Percentiles rank a stretch among this genome's conserved stretches.
phyloP scores from a whole-genome alignment of 2,797 vertebrate genomes.

The Sphenodon punctatus region DNA sequence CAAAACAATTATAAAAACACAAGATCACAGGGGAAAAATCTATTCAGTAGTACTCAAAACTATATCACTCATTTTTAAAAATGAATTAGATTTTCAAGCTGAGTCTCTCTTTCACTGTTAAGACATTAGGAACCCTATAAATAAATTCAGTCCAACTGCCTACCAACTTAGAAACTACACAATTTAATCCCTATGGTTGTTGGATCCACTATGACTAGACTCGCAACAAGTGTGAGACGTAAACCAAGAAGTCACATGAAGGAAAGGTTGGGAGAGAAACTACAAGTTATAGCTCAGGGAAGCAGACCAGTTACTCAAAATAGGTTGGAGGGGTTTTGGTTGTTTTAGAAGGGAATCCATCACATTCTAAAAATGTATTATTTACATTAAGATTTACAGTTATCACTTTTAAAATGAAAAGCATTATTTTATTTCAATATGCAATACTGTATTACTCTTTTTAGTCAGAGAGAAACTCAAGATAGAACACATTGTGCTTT shows the following conservation, averaged over 20 bases:
- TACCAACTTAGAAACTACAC: background rate
- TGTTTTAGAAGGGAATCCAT: too few relatives aligned
- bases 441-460: background rate
- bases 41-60: background rate
- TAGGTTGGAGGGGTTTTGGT: background rate
- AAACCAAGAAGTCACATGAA: background rate
- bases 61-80: background rate
- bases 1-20: background rate
- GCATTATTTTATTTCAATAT: background rate
- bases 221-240: background rate
- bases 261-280: background rate
- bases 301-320: background rate
- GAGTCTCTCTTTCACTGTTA: background rate
- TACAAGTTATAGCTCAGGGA: background rate
- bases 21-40: background rate
- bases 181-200: background rate
- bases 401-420: too few relatives aligned
- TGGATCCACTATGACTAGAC: background rate
- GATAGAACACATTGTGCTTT: background rate
- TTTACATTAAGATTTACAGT: too few relatives aligned
- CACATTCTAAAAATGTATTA: too few relatives aligned
- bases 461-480: background rate
- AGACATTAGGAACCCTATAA: background rate
- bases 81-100: background rate
- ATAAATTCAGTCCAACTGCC: background rate